Evolutionary conservation across 2,797 vertebrate species (phyloP).

Genomic region (Dipus sagitta): DNA sequence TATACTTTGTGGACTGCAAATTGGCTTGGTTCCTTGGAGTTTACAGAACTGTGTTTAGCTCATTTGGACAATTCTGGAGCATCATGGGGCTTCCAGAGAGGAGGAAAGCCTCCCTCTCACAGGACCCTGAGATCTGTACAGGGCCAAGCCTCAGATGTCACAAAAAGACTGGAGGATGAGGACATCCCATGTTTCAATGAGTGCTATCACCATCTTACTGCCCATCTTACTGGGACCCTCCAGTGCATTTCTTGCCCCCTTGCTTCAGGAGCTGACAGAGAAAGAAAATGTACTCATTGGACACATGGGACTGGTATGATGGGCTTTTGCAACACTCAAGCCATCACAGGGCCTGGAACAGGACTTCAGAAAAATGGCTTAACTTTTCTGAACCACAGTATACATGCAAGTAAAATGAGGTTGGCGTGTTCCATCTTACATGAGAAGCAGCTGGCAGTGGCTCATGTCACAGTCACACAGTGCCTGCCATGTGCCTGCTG

Average conservation of each 20-base stretch:
- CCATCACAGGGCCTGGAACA: neutral
- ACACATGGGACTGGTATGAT: fast-evolving
- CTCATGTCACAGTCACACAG: fast-evolving
- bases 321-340: fast-evolving
- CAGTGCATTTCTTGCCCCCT: neutral
- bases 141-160: neutral
- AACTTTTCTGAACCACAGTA: neutral
- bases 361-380: neutral
- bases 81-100: fast-evolving
- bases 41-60: neutral
- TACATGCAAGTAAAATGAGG: neutral
- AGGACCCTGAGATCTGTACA: neutral
- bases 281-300: neutral
- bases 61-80: neutral
- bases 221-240: neutral
- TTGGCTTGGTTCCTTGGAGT: neutral
- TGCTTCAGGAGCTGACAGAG: neutral
- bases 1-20: neutral
- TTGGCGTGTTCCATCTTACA: neutral
- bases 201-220: too few species aligned
- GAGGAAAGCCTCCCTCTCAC: neutral
- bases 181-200: neutral
- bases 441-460: too few species aligned
- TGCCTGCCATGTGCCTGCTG: fast-evolving
- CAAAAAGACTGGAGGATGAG: neutral